Evolutionary conservation across 2,888 invertebrate genomes (phyloP).

Genomic region (Chironomus riparius): DNA sequence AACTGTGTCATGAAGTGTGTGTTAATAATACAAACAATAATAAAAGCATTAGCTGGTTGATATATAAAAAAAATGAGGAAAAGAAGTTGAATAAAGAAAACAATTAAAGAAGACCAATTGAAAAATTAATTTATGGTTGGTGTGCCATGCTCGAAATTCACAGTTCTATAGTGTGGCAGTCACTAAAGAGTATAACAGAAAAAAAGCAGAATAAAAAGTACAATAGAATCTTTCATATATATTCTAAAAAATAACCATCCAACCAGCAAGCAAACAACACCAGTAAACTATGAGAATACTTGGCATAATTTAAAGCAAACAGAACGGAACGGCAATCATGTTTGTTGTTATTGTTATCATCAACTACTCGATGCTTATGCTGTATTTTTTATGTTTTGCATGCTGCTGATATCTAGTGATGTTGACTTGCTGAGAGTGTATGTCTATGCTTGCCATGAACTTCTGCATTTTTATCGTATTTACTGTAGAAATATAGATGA

Average conservation of each 20-base stretch:
- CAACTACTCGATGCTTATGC: not conserved
- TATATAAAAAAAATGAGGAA: not conserved
- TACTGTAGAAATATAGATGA: no score
- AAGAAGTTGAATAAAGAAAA: not conserved
- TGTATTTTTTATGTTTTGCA: not conserved
- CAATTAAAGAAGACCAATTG: constrained; percentile 25
- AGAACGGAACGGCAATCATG: constrained; percentile 16
- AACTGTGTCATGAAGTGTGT: not conserved
- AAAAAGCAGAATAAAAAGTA: not conserved
- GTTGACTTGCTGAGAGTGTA: not conserved
- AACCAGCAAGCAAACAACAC: not conserved
- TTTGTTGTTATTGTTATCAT: not conserved
- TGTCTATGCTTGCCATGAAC: not conserved
- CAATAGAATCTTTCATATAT: not conserved
- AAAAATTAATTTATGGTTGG: constrained; percentile 20
- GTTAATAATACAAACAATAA: not conserved
- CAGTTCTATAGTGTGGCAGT: not conserved
- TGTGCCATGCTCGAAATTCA: not conserved
- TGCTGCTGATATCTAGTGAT: not conserved
- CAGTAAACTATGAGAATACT: not conserved
- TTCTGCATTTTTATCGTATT: no score
- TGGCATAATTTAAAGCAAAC: constrained; percentile 26
- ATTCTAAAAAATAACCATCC: not conserved
- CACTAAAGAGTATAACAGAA: not conserved
- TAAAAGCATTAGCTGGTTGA: not conserved